Base-by-base conservation (phyloP, 2,888 invertebrate genomes). In the Salticus scenicus region DNA sequence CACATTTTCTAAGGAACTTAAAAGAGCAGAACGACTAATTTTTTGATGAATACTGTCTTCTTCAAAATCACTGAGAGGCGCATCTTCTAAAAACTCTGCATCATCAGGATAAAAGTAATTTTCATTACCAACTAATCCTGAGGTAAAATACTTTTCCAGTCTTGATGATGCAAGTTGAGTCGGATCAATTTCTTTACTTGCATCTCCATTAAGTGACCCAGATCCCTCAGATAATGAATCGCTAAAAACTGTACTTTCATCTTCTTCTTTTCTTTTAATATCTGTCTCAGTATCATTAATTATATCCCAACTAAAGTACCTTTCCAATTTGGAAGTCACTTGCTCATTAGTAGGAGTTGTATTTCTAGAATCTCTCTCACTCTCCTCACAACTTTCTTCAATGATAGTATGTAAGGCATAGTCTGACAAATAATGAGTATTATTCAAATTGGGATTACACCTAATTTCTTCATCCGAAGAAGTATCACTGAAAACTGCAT, bases 341-440 rank as follows among this genome's bases (percentile, higher is more conserved):
- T 63, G 64, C 24, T 81, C 41, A 37, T 87, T 87, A 0, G 87
- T 87, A 0, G 87, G 87, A 0, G 87, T 87, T 0, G 76, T 28
- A 47, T 67, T 66, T n/a, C 76, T 33, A 1, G 87, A 87, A 30
- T 80, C 87, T 31, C 80, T 47, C 47, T 90, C 90, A 91, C 97
- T 97, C 91, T 97, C 97, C 92, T 97, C 97, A 91, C 97, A 97
- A 90, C 96, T 97, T 92, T 97, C 97, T 92, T 97, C 97, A 31
- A 97, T 95, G 89, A 97, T 97, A 0, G 97, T 97, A 90, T 97
- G 97, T 88, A 97, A 92, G 0, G 97, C 97, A 91, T 97, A 96
- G n/a, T 88, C 87, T 63, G 89, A 88, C 10, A 75, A 41, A 67
- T 87, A 84, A 20, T 67, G 70, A 14, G 75, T 78, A 24, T 73